phyloP scores from a whole-genome alignment of 2,888 invertebrate genomes.

The Hyposoter didymator region DNA sequence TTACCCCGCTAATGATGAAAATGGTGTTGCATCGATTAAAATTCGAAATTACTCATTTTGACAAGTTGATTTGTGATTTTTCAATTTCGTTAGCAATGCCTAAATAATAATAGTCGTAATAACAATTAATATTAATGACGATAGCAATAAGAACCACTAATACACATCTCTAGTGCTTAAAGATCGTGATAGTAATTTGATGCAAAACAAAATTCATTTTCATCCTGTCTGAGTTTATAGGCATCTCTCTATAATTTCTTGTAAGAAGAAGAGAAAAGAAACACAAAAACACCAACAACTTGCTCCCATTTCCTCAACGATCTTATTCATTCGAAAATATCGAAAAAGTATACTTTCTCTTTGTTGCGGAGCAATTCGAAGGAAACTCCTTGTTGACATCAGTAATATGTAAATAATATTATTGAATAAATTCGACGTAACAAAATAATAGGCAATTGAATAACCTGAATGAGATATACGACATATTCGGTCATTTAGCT shows the following conservation, averaged over 20 bases:
- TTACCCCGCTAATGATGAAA: not conserved
- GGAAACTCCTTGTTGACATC: conserved; percentile 14
- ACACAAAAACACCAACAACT: not conserved
- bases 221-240: conserved; percentile 3
- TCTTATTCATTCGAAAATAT: conserved; percentile 1
- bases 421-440: conserved; percentile 28
- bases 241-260: conserved; percentile 11
- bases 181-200: conserved; percentile 43
- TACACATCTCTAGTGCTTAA: conserved; percentile 31
- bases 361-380: not conserved
- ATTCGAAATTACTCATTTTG: conserved; percentile 26
- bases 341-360: not conserved
- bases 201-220: not conserved
- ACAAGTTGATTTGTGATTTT: conserved; percentile 54
- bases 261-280: conserved; percentile 6
- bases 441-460: conserved; percentile 28
- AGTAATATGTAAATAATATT: conserved; percentile 53
- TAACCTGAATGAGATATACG: conserved; percentile 2
- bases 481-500: conserved; percentile 3
- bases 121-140: conserved; percentile 51
- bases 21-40: conserved; percentile 43
- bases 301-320: conserved; percentile 1
- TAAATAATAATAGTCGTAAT: conserved; percentile 53
- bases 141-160: conserved; percentile 42
- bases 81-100: conserved; percentile 50